Percentiles rank a stretch among this genome's conserved stretches.
Evolutionary conservation across 2,888 invertebrate genomes (phyloP).

Genomic region (Oligia strigilis): DNA sequence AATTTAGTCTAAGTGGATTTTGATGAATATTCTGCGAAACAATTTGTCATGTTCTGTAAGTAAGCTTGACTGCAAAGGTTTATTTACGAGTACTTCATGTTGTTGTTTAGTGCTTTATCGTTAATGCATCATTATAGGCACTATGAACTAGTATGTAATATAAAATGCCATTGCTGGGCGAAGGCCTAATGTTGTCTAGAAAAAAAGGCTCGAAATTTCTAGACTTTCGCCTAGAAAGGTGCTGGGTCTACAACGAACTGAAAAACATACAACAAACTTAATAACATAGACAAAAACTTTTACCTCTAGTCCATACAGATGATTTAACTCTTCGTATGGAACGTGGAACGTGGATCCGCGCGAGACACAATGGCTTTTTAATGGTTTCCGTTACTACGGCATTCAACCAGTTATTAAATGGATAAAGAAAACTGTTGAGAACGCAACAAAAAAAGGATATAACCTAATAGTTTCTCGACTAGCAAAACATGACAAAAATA

Average conservation of each 20-base stretch:
- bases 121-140: too few species aligned
- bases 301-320: not conserved
- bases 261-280: not conserved
- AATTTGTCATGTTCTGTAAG: constrained; percentile 48
- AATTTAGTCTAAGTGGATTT: constrained; percentile 50
- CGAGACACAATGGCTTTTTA: too few species aligned
- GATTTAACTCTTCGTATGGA: not conserved
- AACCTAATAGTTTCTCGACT: not conserved
- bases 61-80: constrained; percentile 35
- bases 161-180: not conserved
- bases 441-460: not conserved
- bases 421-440: not conserved
- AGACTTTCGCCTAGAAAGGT: not conserved
- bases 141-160: not conserved
- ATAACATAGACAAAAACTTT: not conserved
- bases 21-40: constrained; percentile 49
- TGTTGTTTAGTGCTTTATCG: not conserved
- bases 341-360: too few species aligned
- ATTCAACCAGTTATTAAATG: too few species aligned
- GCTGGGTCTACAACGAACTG: not conserved
- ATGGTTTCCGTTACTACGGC: too few species aligned
- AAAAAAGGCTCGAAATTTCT: not conserved
- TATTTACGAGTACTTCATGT: constrained; percentile 10
- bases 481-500: not conserved
- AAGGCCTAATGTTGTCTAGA: too few species aligned